Evolutionary conservation across 2,113 vertebrate species (phyloP), one percentile per base, ranked within the genome.

Genomic region (Symphodus melops): DNA sequence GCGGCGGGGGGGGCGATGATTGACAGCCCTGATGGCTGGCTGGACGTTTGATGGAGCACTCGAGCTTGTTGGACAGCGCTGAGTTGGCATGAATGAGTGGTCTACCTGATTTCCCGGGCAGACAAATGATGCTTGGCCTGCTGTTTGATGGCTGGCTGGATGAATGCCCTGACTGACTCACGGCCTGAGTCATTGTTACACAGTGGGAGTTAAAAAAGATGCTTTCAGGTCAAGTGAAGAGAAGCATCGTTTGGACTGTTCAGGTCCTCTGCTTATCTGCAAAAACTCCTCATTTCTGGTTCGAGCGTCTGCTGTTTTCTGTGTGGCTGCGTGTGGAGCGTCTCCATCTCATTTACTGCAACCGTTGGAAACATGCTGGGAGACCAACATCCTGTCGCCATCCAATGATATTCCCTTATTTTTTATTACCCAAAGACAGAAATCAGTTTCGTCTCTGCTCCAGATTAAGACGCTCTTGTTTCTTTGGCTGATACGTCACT

Each of bases 161-260:
- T 75, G 58, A 65, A 58, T 8, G 48, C 44, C 17, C 48, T 25
- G 41, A 33, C 39, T 75, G 70, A 83, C 67, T 59, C 55, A 79
- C 61, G 9, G 67, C n/a, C 52, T 81, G 78, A 82, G 65, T 86
- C 78, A 71, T 1, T 63, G 60, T 56, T 77, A 41, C 44, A 49
- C 1, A 36, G 70, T 59, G n/a, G 8, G 55, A 68, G 28, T 44
- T 8, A 67, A 61, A 52, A 33, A 23, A 73, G 39, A 58, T 77
- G 66, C 51, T 75, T 80, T 70, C 46, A 48, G 66, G 63, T 75
- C 48, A 62, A 72, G 63, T 67, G 19, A 61, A 62, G 8, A 14
- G 55, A 71, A 44, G 19, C 56, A 42, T 37, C 37, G 28, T 72
- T 62, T 56, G 41, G 25, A 55, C 37, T 23, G 13, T 17, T n/a